These are phyloP conservation scores for Megalopta genalis DNA, from an alignment of 1,140 invertebrate species.

Conservation along the genomic window DNA sequence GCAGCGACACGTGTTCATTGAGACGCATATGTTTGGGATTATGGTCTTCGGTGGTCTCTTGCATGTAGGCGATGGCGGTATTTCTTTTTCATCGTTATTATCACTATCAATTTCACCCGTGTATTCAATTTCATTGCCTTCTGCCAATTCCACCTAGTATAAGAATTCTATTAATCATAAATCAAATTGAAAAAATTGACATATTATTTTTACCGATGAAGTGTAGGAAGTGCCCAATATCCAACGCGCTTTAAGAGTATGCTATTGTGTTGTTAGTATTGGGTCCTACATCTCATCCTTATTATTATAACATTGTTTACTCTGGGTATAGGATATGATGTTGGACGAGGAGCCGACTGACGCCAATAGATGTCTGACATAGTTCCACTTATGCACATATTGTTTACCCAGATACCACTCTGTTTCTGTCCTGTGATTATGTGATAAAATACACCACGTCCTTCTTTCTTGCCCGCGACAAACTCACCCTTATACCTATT, in stretches of 20 bases:
- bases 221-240: too few relatives aligned
- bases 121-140: not conserved
- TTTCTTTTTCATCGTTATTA: not conserved
- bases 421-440: constrained; percentile 83
- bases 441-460: constrained; percentile 82
- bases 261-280: too few relatives aligned
- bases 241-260: too few relatives aligned
- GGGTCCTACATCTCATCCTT: too few relatives aligned
- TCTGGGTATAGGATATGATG: constrained; percentile 80
- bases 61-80: not conserved
- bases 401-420: constrained; percentile 81
- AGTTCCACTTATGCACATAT: constrained; percentile 79
- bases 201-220: not conserved
- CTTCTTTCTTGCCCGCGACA: constrained; percentile 80
- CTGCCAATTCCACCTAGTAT: not conserved
- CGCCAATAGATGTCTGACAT: constrained; percentile 81
- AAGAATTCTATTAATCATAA: not conserved
- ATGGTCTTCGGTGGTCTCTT: not conserved
- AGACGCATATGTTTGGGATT: constrained; percentile 6
- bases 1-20: constrained; percentile 7
- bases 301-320: constrained; percentile 65
- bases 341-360: constrained; percentile 80
- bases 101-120: not conserved
- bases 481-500: constrained; percentile 84
- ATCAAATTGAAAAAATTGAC: not conserved